A percentile compares a stretch with the other conserved stretches of the same genome.
Conservation (phyloP, 2,797 vertebrate species). For the Crenichthys baileyi region DNA sequence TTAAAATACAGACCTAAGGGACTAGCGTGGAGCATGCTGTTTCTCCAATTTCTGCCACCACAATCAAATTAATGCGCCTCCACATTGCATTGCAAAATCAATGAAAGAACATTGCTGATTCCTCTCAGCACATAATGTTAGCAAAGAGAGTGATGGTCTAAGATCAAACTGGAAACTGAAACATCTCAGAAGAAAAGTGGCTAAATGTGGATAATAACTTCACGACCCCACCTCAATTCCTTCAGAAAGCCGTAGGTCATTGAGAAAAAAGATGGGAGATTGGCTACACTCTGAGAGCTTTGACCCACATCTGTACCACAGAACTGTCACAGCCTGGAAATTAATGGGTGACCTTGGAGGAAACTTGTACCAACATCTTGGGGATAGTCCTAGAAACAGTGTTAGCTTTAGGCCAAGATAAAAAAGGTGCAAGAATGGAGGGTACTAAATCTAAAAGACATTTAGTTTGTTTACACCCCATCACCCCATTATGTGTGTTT, state of each 20-base stretch:
- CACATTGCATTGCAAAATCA: conserved; percentile 59
- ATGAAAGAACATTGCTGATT: conserved; percentile 62
- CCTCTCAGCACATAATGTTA: conserved; percentile 44
- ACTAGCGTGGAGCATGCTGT: conserved; percentile 17
- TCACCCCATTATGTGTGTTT: not conserved
- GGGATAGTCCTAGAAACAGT: conserved; percentile 73
- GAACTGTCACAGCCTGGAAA: conserved; percentile 74
- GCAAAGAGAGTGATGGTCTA: conserved; percentile 46
- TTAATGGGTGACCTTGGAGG: conserved; percentile 75
- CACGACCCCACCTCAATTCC: not conserved
- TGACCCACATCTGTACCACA: conserved; percentile 77
- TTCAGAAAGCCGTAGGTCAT: conserved; percentile 51
- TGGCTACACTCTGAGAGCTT: conserved; percentile 51
- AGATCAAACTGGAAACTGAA: conserved; percentile 59
- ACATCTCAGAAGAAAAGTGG: conserved; percentile 44
- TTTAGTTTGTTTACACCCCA: not conserved
- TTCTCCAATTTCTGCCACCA: conserved; percentile 32
- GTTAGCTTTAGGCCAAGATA: conserved; percentile 36
- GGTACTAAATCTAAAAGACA: conserved; percentile 1
- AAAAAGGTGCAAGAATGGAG: conserved; percentile 22
- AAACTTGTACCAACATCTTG: conserved; percentile 57
- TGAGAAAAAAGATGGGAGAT: conserved; percentile 37
- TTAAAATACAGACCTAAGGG: conserved; percentile 36
- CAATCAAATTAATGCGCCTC: conserved; percentile 64
- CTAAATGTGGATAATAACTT: conserved; percentile 45